Conservation (phyloP, 2,797 vertebrate genomes). For the Lacerta viridis region DNA sequence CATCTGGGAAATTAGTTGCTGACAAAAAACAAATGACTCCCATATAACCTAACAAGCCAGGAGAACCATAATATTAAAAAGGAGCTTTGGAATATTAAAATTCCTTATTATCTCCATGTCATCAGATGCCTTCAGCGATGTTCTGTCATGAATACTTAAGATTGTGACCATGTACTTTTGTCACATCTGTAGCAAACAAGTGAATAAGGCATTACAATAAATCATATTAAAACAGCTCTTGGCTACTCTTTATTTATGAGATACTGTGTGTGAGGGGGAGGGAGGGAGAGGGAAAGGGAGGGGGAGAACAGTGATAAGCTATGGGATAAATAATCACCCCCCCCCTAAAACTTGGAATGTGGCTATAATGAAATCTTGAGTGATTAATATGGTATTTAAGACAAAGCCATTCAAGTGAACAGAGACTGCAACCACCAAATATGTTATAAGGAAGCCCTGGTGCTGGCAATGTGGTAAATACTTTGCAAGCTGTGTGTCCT, state of each 20-base stretch:
- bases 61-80: slow-evolving; percentile 6
- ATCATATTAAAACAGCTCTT: slow-evolving; percentile 39
- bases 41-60: not conserved
- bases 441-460: not conserved
- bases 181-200: slow-evolving; percentile 25
- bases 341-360: slow-evolving; percentile 18
- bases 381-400: not conserved
- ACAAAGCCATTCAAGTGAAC: slow-evolving; percentile 15
- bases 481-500: not conserved
- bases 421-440: slow-evolving; percentile 16
- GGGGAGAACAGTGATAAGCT: not conserved
- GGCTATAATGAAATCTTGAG: not conserved
- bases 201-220: slow-evolving; percentile 25
- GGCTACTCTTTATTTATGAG: slow-evolving; percentile 9
- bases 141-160: slow-evolving; percentile 41
- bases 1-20: slow-evolving; percentile 1
- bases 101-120: slow-evolving; percentile 35
- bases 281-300: no score
- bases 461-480: slow-evolving; percentile 7
- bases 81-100: slow-evolving; percentile 20
- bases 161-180: slow-evolving; percentile 31
- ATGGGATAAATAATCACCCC: not conserved
- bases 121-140: slow-evolving; percentile 54
- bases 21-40: slow-evolving; percentile 25
- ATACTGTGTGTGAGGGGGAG: no score